Evolutionary conservation across 2,113 vertebrate genomes (phyloP).

Genomic region (Sylvia atricapilla): DNA sequence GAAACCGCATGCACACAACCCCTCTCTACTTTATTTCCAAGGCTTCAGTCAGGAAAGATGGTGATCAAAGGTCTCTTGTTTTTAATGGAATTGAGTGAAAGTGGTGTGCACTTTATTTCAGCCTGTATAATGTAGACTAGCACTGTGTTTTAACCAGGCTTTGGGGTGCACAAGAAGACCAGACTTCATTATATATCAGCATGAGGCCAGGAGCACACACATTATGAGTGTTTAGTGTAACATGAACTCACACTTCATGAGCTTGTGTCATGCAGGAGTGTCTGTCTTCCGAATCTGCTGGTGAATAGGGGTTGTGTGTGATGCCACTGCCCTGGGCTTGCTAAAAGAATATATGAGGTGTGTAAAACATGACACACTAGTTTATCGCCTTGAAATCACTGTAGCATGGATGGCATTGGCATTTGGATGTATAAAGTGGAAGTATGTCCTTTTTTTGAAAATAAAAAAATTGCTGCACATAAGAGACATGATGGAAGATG

Average conservation of each 20-base stretch:
- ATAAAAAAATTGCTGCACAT: conserved; percentile 58
- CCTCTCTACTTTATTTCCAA: neutral
- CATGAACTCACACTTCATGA: neutral
- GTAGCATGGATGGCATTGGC: neutral
- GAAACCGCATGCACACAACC: neutral
- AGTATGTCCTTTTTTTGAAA: conserved; percentile 33
- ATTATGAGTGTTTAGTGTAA: neutral
- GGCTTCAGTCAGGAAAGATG: neutral
- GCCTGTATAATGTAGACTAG: neutral
- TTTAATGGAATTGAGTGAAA: neutral
- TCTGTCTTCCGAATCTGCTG: neutral
- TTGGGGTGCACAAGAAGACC: neutral
- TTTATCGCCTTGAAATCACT: neutral
- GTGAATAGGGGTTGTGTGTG: neutral
- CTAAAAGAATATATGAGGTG: neutral
- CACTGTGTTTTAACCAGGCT: neutral
- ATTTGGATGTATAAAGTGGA: conserved; percentile 34
- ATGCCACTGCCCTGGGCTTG: neutral
- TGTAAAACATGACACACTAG: neutral
- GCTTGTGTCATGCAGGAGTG: neutral
- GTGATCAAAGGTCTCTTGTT: neutral
- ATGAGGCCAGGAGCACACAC: fast-evolving
- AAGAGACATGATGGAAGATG: conserved; percentile 66
- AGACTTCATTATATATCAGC: neutral
- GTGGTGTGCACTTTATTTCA: neutral